These are phyloP conservation scores for Apteryx owenii DNA, from an alignment of 2,113 vertebrate genomes.

Conservation along the genomic window DNA sequence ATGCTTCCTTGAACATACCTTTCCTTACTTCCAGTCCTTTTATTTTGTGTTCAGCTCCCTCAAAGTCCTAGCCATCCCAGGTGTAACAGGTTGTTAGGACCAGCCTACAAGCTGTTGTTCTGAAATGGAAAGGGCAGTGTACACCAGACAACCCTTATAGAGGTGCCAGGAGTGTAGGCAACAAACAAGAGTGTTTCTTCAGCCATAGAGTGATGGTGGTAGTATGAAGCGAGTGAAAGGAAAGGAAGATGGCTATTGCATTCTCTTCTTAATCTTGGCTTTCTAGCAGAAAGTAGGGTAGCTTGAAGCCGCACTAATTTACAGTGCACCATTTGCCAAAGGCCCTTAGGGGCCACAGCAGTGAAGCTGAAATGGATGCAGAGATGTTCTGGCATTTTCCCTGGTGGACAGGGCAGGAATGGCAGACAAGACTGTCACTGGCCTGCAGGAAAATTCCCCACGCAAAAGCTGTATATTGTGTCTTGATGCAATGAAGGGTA, in stretches of 20 bases:
- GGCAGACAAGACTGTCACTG: background rate
- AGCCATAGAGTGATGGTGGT: fast-evolving
- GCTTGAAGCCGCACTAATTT: background rate
- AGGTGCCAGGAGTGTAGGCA: background rate
- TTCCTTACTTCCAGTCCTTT: background rate
- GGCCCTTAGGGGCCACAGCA: fast-evolving
- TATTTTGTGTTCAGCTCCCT: background rate
- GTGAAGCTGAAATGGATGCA: background rate
- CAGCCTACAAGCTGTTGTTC: background rate
- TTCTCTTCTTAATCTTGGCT: background rate
- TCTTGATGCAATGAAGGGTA: background rate
- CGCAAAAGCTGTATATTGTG: background rate
- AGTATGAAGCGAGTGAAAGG: background rate
- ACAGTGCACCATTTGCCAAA: background rate
- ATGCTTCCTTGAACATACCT: background rate
- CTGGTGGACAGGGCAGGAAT: background rate
- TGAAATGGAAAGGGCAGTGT: background rate
- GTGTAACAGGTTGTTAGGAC: background rate
- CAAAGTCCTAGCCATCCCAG: background rate
- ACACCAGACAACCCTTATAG: background rate
- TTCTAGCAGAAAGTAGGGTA: background rate
- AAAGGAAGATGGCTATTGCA: fast-evolving
- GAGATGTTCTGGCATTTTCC: background rate
- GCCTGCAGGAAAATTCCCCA: background rate
- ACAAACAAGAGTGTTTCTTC: background rate